Conservation (phyloP, 2,888 invertebrate genomes). For the Cheiracanthium punctorium region DNA sequence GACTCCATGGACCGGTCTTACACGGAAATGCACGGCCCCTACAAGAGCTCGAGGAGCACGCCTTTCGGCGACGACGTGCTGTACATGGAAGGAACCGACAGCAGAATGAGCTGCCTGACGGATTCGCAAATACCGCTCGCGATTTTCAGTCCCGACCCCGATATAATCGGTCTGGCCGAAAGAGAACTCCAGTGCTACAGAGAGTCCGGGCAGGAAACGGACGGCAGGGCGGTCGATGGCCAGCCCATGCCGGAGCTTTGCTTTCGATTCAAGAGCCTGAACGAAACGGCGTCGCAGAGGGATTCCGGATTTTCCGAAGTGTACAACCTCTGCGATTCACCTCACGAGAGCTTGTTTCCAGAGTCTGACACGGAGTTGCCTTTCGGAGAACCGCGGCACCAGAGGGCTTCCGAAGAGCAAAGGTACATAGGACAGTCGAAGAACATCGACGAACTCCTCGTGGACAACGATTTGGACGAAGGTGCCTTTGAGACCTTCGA, state of each 20-base stretch:
- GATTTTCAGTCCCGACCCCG: neutral
- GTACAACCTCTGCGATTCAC: slow-evolving; percentile 24
- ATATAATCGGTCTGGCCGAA: neutral
- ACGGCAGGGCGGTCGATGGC: no score
- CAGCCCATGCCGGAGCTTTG: slow-evolving; percentile 6
- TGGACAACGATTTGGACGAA: slow-evolving; percentile 12
- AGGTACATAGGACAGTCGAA: slow-evolving; percentile 4
- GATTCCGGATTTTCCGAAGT: slow-evolving; percentile 60
- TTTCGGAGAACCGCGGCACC: neutral
- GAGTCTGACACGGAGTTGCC: neutral
- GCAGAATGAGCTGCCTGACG: neutral
- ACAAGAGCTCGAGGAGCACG: slow-evolving; percentile 21
- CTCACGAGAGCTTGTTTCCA: neutral
- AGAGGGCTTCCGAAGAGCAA: neutral
- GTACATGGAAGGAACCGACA: neutral
- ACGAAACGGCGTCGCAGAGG: slow-evolving; percentile 36
- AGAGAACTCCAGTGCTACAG: neutral
- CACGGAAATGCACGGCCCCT: neutral
- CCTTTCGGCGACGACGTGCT: slow-evolving; percentile 16
- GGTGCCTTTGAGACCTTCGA: slow-evolving; percentile 50
- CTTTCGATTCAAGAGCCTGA: slow-evolving; percentile 35
- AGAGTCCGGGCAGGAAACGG: neutral
- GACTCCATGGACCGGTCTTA: slow-evolving; percentile 48
- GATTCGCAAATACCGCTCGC: neutral
- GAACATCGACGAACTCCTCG: slow-evolving; percentile 47